Conservation (phyloP, 2,797 vertebrate species). For the Dryobates pubescens region DNA sequence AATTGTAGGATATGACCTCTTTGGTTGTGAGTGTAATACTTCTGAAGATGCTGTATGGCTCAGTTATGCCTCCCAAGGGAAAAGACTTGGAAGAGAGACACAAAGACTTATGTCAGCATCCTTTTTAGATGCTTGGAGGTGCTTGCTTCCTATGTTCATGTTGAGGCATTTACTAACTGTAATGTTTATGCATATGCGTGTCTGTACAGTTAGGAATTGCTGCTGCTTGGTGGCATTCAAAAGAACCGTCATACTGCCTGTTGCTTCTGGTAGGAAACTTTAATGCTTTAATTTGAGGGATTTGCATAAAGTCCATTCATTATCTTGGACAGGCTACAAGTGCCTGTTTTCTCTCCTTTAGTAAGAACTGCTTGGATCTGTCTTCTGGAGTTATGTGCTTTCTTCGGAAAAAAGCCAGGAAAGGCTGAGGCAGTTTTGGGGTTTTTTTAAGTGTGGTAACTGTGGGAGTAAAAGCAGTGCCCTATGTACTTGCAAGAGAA, state of each 20-base stretch:
- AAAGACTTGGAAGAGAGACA: not conserved
- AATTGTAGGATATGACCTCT: not conserved
- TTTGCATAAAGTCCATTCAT: not conserved
- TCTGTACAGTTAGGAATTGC: not conserved
- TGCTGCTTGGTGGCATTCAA: not conserved
- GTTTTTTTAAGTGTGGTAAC: not conserved
- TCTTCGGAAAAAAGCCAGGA: not conserved
- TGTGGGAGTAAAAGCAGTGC: not conserved
- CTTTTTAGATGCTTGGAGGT: not conserved
- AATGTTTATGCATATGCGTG: not conserved
- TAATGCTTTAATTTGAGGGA: not conserved
- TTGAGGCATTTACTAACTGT: not conserved
- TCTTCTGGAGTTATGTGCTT: not conserved
- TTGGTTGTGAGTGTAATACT: rapidly evolving
- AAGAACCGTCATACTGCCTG: not conserved
- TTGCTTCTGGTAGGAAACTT: not conserved
- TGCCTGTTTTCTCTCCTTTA: not conserved
- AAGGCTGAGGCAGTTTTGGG: not conserved
- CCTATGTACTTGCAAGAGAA: not conserved
- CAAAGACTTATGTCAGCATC: not conserved
- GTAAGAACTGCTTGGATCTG: not conserved
- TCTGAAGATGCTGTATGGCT: not conserved
- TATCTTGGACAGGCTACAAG: not conserved
- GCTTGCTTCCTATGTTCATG: not conserved
- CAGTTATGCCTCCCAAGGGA: not conserved